Evolutionary conservation across 2,797 vertebrate genomes (phyloP), one percentile per base, ranked within the genome.

Genomic region (Chrosomus eos): DNA sequence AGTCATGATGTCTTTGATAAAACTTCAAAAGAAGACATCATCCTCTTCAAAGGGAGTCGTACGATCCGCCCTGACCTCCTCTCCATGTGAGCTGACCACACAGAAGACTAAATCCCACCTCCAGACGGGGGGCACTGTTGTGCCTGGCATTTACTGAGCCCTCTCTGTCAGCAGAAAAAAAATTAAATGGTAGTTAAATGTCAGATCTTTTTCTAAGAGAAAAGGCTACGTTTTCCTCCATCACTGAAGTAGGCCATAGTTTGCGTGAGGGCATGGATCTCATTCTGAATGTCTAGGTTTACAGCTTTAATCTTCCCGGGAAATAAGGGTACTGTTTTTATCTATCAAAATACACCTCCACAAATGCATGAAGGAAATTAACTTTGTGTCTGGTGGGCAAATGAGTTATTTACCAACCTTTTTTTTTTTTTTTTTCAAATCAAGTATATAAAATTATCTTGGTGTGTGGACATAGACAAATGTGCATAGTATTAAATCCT

Each of bases 271-370:
- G 40, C 21, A 28, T 5, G 3, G 21, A 74, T 90, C 88, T 92
- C 77, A 84, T 71, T 87, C 86, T 94, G 93, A 93, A 94, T 92
- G 92, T 90, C 93, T 92, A 80, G 84, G 91, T 88, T 90, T 93
- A 87, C 68, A 79, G 92, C 88, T 90, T 77, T 92, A 91, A 87
- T 87, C 64, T 87, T 86, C 84, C 36, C 51, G 11, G 36, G 28
- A 81, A 83, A 83, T 14, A 82, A 74, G 87, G 81, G 88, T 85
- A 87, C 79, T 83, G 48, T 86, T 90, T 84, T 85, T 80, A 70
- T 90, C 92, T 91, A 89, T 90, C 88, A 88, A 90, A 84, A 88
- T 40, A 71, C 36, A 70, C 60, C 7, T 40, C 19, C 21, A 18
- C 21, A 58, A 38, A 14, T 26, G 11, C 33, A 58, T 16, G 10